Evolutionary conservation across 2,797 vertebrate genomes (phyloP).

Genomic region (Sebastes variabilis): DNA sequence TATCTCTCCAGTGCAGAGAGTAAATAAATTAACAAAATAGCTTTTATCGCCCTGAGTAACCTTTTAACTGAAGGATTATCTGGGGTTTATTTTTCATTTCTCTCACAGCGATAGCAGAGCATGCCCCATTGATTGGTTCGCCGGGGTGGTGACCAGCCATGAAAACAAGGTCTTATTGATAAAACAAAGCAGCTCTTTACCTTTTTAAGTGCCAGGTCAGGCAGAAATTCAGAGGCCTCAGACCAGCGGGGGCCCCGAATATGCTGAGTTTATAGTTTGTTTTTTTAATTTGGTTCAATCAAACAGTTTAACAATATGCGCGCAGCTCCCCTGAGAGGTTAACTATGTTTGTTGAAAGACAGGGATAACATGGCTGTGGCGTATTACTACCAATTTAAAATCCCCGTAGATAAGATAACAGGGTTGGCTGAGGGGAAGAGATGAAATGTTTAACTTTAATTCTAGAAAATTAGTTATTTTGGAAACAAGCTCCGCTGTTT

Average conservation of each 20-base stretch:
- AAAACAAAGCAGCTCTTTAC: constrained; percentile 85
- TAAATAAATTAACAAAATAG: constrained; percentile 99
- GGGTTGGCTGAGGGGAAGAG: constrained; percentile 11
- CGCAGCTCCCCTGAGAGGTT: constrained; percentile 69
- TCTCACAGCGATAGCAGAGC: constrained; percentile 95
- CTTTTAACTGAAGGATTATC: constrained; percentile 99
- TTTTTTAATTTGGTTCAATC: constrained; percentile 66
- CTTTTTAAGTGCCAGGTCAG: constrained; percentile 76
- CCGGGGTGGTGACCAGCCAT: constrained; percentile 96
- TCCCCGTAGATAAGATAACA: constrained; percentile 57
- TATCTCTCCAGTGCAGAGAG: constrained; percentile 99
- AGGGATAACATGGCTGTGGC: constrained; percentile 54
- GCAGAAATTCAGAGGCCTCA: constrained; percentile 67
- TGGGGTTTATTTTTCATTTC: constrained; percentile 99
- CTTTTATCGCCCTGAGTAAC: constrained; percentile 99
- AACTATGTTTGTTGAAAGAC: constrained; percentile 68
- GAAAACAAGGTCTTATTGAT: constrained; percentile 96
- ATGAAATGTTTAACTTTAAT: constrained; percentile 44
- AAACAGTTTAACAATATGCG: constrained; percentile 70
- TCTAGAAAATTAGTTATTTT: constrained; percentile 8
- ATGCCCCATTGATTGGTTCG: constrained; percentile 99
- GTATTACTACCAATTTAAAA: constrained; percentile 63
- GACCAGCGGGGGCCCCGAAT: constrained; percentile 58
- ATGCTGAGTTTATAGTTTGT: constrained; percentile 54
- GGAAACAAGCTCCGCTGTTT: neutral